These are phyloP conservation scores for Pentamera pediparva DNA, from an alignment of 53 echinoderm and acorn worm species.

Conservation along the genomic window DNA sequence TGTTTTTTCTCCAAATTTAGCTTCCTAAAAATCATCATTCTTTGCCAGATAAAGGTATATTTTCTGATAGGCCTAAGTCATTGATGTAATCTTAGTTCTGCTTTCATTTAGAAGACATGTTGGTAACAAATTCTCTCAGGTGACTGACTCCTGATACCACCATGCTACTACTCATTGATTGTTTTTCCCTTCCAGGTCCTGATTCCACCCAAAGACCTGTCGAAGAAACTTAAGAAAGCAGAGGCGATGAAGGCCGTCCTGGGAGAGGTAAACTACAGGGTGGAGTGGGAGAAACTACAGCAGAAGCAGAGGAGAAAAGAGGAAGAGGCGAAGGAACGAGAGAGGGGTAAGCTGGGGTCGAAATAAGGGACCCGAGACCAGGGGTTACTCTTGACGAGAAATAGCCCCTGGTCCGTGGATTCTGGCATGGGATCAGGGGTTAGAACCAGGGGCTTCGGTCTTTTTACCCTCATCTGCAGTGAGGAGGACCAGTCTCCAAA, in stretches of 20 bases:
- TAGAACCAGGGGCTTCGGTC: too few relatives aligned
- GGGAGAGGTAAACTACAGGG: constrained; percentile 72
- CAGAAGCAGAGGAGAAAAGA: constrained; percentile 80
- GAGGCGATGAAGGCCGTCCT: constrained; percentile 53
- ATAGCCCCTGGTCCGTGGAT: too few relatives aligned
- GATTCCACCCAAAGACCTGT: constrained; percentile 89
- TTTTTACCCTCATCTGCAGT: too few relatives aligned
- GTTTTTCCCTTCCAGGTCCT: constrained; percentile 48
- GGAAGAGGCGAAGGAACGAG: constrained; percentile 80
- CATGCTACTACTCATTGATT: background rate
- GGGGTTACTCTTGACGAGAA: too few relatives aligned
- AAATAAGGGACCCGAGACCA: too few relatives aligned
- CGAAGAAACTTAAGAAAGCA: constrained; percentile 44
- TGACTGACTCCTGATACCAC: background rate
- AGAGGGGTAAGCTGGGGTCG: constrained; percentile 61
- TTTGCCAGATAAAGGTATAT: too few relatives aligned
- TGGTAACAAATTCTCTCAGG: too few relatives aligned
- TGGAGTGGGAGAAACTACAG: constrained; percentile 94
- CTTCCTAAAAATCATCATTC: background rate
- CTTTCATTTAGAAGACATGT: background rate
- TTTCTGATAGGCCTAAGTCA: background rate
- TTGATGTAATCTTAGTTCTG: background rate
- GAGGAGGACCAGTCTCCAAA: too few relatives aligned
- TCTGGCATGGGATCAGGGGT: too few relatives aligned
- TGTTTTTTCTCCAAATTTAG: too few relatives aligned